Percentiles rank a stretch among this genome's conserved stretches.
Conservation (phyloP, 2,113 vertebrate genomes). For the Ciconia maguari region DNA sequence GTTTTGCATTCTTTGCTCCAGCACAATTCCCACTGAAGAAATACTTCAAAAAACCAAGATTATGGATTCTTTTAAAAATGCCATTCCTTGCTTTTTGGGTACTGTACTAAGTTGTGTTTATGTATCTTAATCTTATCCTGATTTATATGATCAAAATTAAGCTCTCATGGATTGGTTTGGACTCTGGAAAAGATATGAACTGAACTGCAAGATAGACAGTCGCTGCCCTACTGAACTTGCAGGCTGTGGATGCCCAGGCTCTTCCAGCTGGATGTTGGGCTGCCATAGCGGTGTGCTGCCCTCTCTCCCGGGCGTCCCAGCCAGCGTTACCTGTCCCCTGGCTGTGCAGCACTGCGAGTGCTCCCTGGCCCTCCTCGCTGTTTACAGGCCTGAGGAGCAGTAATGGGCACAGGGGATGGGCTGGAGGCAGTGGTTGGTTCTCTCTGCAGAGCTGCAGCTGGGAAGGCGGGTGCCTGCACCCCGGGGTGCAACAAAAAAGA, state of each 20-base stretch:
- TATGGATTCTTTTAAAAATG: not conserved
- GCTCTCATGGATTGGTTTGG: not conserved
- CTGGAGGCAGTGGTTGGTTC: not conserved
- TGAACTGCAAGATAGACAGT: accelerated
- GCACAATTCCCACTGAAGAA: conserved; percentile 38
- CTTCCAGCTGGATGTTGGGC: not conserved
- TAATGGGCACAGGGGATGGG: not conserved
- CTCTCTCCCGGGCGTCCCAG: not conserved
- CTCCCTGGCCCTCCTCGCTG: not conserved
- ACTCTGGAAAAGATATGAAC: not conserved
- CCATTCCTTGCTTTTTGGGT: not conserved
- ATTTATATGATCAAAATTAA: not conserved
- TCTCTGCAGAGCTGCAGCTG: not conserved
- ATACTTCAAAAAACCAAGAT: conserved; percentile 13
- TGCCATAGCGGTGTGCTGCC: not conserved
- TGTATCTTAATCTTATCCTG: not conserved
- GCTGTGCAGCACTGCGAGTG: accelerated
- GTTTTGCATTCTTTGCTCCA: conserved; percentile 53
- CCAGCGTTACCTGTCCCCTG: not conserved
- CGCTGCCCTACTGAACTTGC: accelerated
- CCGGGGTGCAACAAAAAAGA: not conserved
- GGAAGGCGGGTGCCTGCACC: not conserved
- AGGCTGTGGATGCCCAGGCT: not conserved
- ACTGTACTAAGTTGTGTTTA: not conserved
- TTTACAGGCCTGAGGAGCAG: not conserved